These are phyloP conservation scores for Melanogrammus aeglefinus DNA, from an alignment of 2,797 vertebrate genomes.

Conservation along the genomic window DNA sequence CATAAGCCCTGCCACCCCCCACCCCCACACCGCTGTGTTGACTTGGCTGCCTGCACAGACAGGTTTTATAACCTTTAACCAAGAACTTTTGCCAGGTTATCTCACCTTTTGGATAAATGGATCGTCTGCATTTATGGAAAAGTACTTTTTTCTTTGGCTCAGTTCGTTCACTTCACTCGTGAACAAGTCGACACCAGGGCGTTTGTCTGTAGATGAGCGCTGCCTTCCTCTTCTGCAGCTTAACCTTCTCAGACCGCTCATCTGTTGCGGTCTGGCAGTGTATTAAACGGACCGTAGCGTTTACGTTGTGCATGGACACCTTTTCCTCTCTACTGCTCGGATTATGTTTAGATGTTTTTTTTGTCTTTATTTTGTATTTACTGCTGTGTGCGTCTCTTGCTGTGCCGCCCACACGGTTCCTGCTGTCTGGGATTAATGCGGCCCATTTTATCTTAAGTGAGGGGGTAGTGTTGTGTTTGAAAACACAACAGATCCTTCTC, in stretches of 20 bases:
- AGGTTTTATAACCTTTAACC: constrained; percentile 64
- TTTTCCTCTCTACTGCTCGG: too few species aligned
- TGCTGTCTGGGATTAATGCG: too few species aligned
- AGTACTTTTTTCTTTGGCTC: not conserved
- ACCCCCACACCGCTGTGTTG: not conserved
- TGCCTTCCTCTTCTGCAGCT: not conserved
- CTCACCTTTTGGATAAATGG: constrained; percentile 36
- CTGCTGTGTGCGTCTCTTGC: too few species aligned
- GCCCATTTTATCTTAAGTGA: not conserved
- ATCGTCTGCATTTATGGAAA: not conserved
- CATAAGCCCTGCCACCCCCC: constrained; percentile 40
- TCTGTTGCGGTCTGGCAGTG: too few species aligned
- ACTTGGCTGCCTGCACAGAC: constrained; percentile 53
- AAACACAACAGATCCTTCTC: constrained; percentile 35
- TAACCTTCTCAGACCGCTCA: too few species aligned
- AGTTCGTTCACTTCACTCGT: not conserved
- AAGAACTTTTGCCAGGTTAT: constrained; percentile 41
- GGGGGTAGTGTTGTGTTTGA: not conserved
- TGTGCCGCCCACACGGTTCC: too few species aligned
- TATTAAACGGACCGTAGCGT: too few species aligned
- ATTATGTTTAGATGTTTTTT: too few species aligned
- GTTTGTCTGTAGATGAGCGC: not conserved
- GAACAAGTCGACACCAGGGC: not conserved
- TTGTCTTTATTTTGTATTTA: too few species aligned
- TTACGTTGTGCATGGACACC: too few species aligned